phyloP scores from a whole-genome alignment of 2,797 vertebrate species.

The Lutjanus argentimaculatus region DNA sequence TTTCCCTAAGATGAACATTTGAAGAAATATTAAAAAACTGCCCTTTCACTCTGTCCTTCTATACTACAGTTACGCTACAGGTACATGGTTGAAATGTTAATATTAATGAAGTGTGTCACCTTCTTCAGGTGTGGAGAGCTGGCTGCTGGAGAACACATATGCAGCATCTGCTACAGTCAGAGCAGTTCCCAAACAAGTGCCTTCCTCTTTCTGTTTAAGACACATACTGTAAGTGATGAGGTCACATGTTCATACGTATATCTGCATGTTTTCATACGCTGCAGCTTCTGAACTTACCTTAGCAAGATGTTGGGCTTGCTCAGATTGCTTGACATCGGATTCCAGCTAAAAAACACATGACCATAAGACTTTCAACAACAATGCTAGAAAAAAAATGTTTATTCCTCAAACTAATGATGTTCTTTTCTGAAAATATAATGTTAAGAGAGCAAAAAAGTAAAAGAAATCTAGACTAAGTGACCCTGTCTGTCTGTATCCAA shows the following conservation, averaged over 20 bases:
- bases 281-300: slow-evolving; percentile 79
- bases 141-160: slow-evolving; percentile 88
- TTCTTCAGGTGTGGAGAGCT: slow-evolving; percentile 90
- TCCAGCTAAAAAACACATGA: slow-evolving; percentile 87
- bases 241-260: background rate
- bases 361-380: background rate
- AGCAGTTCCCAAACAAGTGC: slow-evolving; percentile 89
- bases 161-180: slow-evolving; percentile 89
- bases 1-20: slow-evolving; percentile 86
- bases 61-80: background rate
- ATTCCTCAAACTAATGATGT: background rate
- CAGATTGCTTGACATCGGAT: slow-evolving; percentile 92
- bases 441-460: too few relatives aligned
- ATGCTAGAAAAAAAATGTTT: background rate
- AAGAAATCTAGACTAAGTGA: background rate
- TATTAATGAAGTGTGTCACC: slow-evolving; percentile 80
- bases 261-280: background rate
- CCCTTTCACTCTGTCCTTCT: too few relatives aligned
- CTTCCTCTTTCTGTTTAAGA: slow-evolving; percentile 84
- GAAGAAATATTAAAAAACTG: background rate
- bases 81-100: background rate
- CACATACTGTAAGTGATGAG: slow-evolving; percentile 21
- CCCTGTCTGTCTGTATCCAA: background rate
- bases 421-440: background rate
- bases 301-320: slow-evolving; percentile 88